Base-by-base conservation (phyloP, 2,888 invertebrate species). In the Iselma pallidipennis region DNA sequence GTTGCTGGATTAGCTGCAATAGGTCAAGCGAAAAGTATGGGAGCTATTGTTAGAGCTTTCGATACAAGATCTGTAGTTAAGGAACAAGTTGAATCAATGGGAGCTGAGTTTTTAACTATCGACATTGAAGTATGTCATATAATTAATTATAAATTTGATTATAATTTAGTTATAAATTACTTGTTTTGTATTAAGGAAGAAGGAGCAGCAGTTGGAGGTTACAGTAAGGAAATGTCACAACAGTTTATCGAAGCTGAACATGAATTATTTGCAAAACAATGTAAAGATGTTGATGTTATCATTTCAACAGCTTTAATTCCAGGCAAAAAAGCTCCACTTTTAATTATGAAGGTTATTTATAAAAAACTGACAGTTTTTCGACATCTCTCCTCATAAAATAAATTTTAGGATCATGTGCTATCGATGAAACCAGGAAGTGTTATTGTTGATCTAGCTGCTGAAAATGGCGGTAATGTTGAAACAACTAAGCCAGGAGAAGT, bases 281-380 rank as follows among this genome's bases (percentile, higher is more conserved):
- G 92, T 50, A 88, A 89, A 76, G 91, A 92, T 61, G 91, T 94
- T 0, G 95, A 95, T 76, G 89, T 95, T 37, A 86, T 95, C 69
- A 94, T 95, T 74, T 89, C 91, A n/a, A 95, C 95, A 0, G 95
- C 95, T 4, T 86, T 95, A 12, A 94, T 95, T 71, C 95, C 95
- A 12, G 95, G 94, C 51, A 92, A 90, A 79, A 89, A 87, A 53
- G 95, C 95, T 0, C 95, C 95, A 0, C 73, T 89, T 55, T 87
- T 95, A 12, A 89, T 95, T 70, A 84, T 91, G 57, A 92, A 90
- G 86, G 92, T 92, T n/a, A n/a, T n/a, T n/a, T n/a, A n/a, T n/a
- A n/a, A n/a, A n/a, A n/a, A 77, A 49, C 7, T 50, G 2, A 21
- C 5, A 2, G 2, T 48, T 25, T 45, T 42, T n/a, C 0, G 1